These are phyloP conservation scores for Manduca sexta DNA, from an alignment of 1,140 invertebrate genomes.

Conservation along the genomic window DNA sequence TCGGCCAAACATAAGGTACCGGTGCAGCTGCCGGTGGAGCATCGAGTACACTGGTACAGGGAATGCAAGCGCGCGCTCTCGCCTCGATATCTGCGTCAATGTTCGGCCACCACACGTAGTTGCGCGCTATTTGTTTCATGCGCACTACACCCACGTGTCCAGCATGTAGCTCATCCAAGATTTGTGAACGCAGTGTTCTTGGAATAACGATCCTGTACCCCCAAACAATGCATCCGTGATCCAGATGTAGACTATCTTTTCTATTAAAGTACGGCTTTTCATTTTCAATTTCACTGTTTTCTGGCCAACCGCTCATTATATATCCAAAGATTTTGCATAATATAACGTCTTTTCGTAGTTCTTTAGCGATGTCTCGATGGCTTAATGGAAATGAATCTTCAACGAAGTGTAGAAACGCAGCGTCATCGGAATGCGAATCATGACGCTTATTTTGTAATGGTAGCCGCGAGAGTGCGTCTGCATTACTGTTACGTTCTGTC, in stretches of 20 bases:
- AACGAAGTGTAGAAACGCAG: conserved; percentile 9
- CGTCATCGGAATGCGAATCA: background rate
- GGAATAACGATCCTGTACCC: conserved; percentile 54
- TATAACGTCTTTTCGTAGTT: conserved; percentile 14
- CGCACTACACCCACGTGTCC: conserved; percentile 48
- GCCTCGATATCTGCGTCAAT: background rate
- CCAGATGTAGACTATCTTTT: conserved; percentile 14
- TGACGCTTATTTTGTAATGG: background rate
- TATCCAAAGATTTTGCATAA: no score
- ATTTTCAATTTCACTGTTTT: no score
- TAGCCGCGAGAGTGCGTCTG: background rate
- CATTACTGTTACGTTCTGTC: background rate
- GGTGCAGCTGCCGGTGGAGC: background rate
- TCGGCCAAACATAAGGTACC: conserved; percentile 1
- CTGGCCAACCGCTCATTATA: background rate
- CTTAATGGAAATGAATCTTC: conserved; percentile 15
- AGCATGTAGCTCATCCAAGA: conserved; percentile 55
- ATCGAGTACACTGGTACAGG: background rate
- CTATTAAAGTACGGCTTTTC: no score
- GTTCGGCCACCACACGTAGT: conserved; percentile 4
- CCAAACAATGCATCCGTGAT: conserved; percentile 30
- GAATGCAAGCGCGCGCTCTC: background rate
- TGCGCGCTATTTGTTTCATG: conserved; percentile 34
- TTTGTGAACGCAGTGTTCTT: conserved; percentile 15
- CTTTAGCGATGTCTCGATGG: conserved; percentile 12